These are phyloP conservation scores for Notolabrus celidotus DNA, from an alignment of 2,797 vertebrate species.

Conservation along the genomic window DNA sequence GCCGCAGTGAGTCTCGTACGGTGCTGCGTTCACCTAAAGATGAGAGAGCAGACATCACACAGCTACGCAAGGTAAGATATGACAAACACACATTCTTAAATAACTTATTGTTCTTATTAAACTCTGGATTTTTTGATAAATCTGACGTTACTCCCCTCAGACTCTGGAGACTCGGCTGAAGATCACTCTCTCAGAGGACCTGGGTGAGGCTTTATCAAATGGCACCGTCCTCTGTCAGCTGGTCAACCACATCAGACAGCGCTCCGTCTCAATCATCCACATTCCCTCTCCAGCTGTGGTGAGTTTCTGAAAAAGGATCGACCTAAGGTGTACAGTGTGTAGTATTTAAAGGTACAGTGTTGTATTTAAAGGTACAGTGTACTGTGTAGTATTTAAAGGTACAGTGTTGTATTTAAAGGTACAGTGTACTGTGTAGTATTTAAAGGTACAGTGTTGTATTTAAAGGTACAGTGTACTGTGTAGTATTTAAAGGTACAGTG, in stretches of 20 bases:
- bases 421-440: no score
- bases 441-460: no score
- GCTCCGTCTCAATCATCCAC: slow-evolving; percentile 90
- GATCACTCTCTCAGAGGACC: slow-evolving; percentile 84
- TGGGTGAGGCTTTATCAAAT: slow-evolving; percentile 86
- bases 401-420: no score
- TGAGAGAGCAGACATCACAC: slow-evolving; percentile 74
- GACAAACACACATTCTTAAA: background rate
- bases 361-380: no score
- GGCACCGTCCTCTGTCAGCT: slow-evolving; percentile 91
- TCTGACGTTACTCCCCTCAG: slow-evolving; percentile 77
- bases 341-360: no score
- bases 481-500: no score
- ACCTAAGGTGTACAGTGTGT: no score
- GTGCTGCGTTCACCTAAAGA: slow-evolving; percentile 79
- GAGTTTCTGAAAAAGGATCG: slow-evolving; percentile 67
- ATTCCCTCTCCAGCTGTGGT: slow-evolving; percentile 94
- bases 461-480: no score
- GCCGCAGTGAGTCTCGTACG: slow-evolving; percentile 81
- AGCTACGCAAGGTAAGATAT: slow-evolving; percentile 79
- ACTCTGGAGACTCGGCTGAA: slow-evolving; percentile 89
- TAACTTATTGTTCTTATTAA: background rate
- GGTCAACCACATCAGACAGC: slow-evolving; percentile 88
- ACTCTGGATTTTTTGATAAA: no score
- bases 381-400: no score